Conservation (phyloP, 2,113 vertebrate genomes). For the Oncorhynchus kisutch region DNA sequence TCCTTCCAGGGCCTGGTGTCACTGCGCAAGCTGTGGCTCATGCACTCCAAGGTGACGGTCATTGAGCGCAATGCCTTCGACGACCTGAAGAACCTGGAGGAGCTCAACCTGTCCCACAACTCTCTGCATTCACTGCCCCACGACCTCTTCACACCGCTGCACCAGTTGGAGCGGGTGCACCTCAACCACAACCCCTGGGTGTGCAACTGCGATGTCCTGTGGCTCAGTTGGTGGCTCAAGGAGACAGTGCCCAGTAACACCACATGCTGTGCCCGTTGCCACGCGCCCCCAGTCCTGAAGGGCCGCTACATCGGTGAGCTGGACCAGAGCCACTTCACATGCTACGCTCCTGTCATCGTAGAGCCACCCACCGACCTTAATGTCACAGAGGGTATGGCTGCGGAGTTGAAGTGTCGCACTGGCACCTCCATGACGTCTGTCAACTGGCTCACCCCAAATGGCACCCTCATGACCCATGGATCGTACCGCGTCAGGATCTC, state of each 20-base stretch:
- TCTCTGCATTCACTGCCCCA: conserved; percentile 92
- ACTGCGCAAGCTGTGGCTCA: conserved; percentile 91
- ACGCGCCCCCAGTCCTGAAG: conserved; percentile 86
- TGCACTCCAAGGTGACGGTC: conserved; percentile 91
- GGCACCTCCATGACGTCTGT: conserved; percentile 98
- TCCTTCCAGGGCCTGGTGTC: conserved; percentile 94
- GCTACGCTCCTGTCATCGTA: conserved; percentile 95
- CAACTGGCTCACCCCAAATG: conserved; percentile 96
- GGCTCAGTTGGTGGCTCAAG: conserved; percentile 97
- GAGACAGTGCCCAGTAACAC: conserved; percentile 96
- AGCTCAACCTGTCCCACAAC: conserved; percentile 95
- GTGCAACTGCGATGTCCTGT: conserved; percentile 95
- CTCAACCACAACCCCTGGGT: conserved; percentile 98
- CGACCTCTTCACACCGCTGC: conserved; percentile 93
- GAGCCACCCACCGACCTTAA: conserved; percentile 96
- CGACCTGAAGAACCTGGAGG: conserved; percentile 92
- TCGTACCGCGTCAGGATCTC: conserved; percentile 94
- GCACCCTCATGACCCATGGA: conserved; percentile 95
- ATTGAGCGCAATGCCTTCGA: conserved; percentile 97
- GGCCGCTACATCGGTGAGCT: conserved; percentile 91
- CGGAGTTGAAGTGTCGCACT: conserved; percentile 92
- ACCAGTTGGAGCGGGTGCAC: conserved; percentile 91
- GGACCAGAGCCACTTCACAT: conserved; percentile 94
- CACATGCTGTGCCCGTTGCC: conserved; percentile 95
- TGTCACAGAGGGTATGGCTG: conserved; percentile 96